Base-by-base conservation (phyloP, 1,140 invertebrate genomes). In the Chrysopa pallens region DNA sequence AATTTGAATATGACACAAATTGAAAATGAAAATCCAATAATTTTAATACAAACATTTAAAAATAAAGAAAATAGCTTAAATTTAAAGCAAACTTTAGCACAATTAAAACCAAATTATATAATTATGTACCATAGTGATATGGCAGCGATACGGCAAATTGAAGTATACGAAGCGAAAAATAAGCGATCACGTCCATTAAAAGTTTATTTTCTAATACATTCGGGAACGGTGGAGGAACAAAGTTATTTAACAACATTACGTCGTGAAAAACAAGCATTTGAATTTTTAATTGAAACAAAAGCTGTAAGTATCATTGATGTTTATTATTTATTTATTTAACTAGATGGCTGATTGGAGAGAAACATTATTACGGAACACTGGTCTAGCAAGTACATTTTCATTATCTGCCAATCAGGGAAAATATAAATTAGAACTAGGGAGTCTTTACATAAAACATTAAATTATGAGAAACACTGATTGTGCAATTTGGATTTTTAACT, bases 201-300 rank as follows among this genome's bases (percentile, higher is more conserved):
- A 52, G 76, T 94, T n/a, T 95, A 85, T 60, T 91, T 94, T 52
- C 56, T 95, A 15, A 75, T 93, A 38, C 90, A 93, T 57, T 76
- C 78, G 8, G 81, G 80, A 17, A 94, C 91, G 13, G 84, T 90
- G 0, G 94, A 98, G 66, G 93, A 97, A 61, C 93, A 97, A 68
- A 75, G 83, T 4, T 97, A 95, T 62, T 65, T 98, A 11, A 95
- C 89, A 2, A 75, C 81, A 6, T 66, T 98, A 37, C 69, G 86
- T 44, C 72, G 80, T 46, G 94, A 98, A 62, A 97, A 97, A 61
- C 75, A 88, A 56, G 85, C 92, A 0, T 97, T 98, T 68, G 91
- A 96, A 60, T 69, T 73, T 49, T 69, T 98, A 5, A 95, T 94
- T 48, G 73, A 81, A 57, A 79, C 88, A 15, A 97, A 96, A 70